phyloP scores from a whole-genome alignment of 2,113 vertebrate species.

The Vanacampus margaritifer region DNA sequence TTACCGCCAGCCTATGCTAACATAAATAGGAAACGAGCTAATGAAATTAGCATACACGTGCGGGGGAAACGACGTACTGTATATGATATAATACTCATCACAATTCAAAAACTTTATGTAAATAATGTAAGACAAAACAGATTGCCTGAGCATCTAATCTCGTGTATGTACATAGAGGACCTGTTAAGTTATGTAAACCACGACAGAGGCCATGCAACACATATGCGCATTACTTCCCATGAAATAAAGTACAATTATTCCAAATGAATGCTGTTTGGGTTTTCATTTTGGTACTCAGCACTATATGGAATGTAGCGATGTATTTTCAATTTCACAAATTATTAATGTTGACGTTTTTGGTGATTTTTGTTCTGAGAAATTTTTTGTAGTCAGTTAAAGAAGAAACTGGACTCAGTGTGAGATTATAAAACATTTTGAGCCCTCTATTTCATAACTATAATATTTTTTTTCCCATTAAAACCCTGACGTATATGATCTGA shows the following conservation, averaged over 20 bases:
- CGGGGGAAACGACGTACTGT: background rate
- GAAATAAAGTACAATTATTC: background rate
- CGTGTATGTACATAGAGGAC: conserved; percentile 40
- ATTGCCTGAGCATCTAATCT: background rate
- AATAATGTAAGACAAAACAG: background rate
- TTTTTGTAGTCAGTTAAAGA: no score
- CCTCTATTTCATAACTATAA: no score
- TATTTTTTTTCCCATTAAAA: no score
- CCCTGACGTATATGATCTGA: no score
- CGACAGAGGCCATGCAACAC: conserved; percentile 33
- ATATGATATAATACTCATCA: background rate
- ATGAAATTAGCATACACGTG: background rate
- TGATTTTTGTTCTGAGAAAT: no score
- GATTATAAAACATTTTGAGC: no score
- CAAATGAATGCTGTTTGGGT: background rate
- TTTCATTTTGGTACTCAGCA: background rate
- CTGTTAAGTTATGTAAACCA: conserved; percentile 43
- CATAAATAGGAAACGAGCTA: background rate
- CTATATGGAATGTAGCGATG: no score
- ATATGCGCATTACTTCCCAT: background rate
- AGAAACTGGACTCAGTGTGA: no score
- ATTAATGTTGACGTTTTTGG: no score
- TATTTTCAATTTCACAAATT: no score
- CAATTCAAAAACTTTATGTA: background rate
- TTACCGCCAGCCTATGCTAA: background rate